Base-by-base conservation (phyloP, 2,113 vertebrate species). In the Lepisosteus osseus region DNA sequence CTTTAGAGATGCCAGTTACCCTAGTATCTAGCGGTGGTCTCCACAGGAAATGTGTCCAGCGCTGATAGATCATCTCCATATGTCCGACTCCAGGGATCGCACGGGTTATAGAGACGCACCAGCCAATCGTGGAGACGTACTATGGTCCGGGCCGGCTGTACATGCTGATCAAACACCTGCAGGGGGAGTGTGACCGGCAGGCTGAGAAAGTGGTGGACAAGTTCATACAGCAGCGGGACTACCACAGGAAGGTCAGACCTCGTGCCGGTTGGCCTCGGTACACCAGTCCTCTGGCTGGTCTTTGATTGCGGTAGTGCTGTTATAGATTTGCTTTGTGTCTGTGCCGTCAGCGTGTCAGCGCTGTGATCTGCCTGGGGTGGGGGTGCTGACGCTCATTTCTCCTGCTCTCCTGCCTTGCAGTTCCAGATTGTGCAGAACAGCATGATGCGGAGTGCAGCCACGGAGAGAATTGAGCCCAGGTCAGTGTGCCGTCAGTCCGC, bases 71-170 rank as follows among this genome's bases (percentile, higher is more conserved):
- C 14, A 41, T 12, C 15, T 41, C 6, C 8, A 15, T 45, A 3
- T n/a, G 14, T 69, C 61, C 80, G 44, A 45, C 67, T 45, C 2
- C 79, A 99, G 97, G 97, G 59, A 98, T 99, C 6, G 97, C 97
- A 76, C 93, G 96, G 2, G 86, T 99, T 29, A 90, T 99, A 71
- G 97, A 99, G 88, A 98, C 97, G 7, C 96, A 99, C 72, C 97
- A 99, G 65, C 95, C 96, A 9, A 98, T 99, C 0, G 95, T 99
- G 66, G 97, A 99, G 82, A 99, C 97, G 0, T 99, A 98, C 79
- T 99, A 99, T 0, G 97, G 97, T 3, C 97, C 95, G 0, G 97
- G 97, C 4, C 91, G 93, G 75, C 92, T 99, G 56, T 95, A 93
- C 83, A 94, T 91, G 3, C 91, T 99, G 62, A 96, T 98, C 82